Percentiles rank a stretch among this genome's conserved stretches.
These are phyloP conservation scores for Synanthedon myopaeformis DNA, from an alignment of 2,888 invertebrate genomes.

Conservation along the genomic window DNA sequence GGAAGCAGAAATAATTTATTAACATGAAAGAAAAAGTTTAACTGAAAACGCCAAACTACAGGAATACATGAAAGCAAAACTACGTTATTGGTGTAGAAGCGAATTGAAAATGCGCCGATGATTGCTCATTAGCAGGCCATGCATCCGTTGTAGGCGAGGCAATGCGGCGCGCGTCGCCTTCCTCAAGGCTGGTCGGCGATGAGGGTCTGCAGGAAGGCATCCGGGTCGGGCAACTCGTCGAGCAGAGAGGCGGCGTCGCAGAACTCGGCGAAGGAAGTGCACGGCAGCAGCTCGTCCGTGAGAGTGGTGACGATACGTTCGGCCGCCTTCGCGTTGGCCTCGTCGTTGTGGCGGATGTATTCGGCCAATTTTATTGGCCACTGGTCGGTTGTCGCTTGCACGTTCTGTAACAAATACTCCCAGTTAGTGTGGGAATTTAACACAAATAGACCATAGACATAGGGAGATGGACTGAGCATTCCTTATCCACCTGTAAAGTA, in stretches of 20 bases:
- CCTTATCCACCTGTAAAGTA: too few relatives aligned
- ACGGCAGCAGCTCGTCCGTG: slow-evolving; percentile 90
- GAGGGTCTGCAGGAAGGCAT: slow-evolving; percentile 43
- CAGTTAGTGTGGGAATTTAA: too few relatives aligned
- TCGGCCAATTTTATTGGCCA: slow-evolving; percentile 93
- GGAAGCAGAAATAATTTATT: slow-evolving; percentile 5
- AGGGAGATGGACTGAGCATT: too few relatives aligned
- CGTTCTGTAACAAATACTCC: slow-evolving; percentile 59
- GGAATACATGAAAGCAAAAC: slow-evolving; percentile 8
- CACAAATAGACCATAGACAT: too few relatives aligned
- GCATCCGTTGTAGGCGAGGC: slow-evolving; percentile 40
- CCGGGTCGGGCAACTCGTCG: slow-evolving; percentile 75
- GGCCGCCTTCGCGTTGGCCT: slow-evolving; percentile 87
- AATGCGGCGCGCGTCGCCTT: slow-evolving; percentile 27
- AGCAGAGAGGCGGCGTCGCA: slow-evolving; percentile 91
- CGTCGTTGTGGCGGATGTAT: slow-evolving; percentile 94
- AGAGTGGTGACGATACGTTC: slow-evolving; percentile 85
- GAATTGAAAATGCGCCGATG: too few relatives aligned
- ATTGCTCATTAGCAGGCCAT: slow-evolving; percentile 24
- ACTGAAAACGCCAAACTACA: slow-evolving; percentile 13
- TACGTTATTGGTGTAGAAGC: too few relatives aligned
- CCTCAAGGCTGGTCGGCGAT: slow-evolving; percentile 50
- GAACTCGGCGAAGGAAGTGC: slow-evolving; percentile 91
- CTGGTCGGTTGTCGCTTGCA: slow-evolving; percentile 78
- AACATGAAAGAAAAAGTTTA: slow-evolving; percentile 15